Percentiles rank a stretch among this genome's conserved stretches.
Evolutionary conservation across 2,797 vertebrate genomes (phyloP).

Genomic region (Chrysocyon brachyurus): DNA sequence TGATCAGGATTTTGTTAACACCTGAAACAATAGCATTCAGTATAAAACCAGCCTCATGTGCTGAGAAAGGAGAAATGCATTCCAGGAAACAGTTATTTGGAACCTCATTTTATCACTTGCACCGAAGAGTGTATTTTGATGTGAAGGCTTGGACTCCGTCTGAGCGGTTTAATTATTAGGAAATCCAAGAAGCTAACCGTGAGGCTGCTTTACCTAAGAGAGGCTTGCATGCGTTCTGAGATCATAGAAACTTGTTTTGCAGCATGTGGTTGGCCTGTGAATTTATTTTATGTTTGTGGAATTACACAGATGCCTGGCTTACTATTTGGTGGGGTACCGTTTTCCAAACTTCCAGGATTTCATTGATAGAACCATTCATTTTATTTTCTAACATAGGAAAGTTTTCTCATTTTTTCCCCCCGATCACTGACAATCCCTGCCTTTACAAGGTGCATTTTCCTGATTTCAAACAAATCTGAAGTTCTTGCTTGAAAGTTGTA

Average conservation of each 20-base stretch:
- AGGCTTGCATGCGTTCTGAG: neutral
- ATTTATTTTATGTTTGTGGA: constrained; percentile 30
- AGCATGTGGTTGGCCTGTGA: neutral
- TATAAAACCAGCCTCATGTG: neutral
- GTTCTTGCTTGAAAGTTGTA: constrained; percentile 5
- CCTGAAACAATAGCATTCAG: neutral
- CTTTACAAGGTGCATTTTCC: neutral
- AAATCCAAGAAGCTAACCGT: neutral
- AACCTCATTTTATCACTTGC: constrained; percentile 9
- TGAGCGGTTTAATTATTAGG: constrained; percentile 52
- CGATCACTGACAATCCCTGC: neutral
- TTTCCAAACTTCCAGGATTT: constrained; percentile 30
- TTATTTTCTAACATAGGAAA: constrained; percentile 12
- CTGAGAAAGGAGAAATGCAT: constrained; percentile 31
- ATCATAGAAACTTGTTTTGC: neutral
- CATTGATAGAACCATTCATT: neutral
- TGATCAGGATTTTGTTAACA: neutral
- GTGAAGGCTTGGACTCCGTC: constrained; percentile 8
- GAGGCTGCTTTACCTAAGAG: constrained; percentile 41
- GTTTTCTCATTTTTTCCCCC: fast-evolving
- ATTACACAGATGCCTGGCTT: neutral
- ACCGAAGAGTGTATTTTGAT: constrained; percentile 41
- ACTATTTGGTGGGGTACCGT: neutral
- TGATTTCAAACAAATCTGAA: neutral
- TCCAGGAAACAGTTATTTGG: constrained; percentile 12